Base-by-base conservation (phyloP, 1,140 invertebrate genomes). In the Tribolium castaneum region DNA sequence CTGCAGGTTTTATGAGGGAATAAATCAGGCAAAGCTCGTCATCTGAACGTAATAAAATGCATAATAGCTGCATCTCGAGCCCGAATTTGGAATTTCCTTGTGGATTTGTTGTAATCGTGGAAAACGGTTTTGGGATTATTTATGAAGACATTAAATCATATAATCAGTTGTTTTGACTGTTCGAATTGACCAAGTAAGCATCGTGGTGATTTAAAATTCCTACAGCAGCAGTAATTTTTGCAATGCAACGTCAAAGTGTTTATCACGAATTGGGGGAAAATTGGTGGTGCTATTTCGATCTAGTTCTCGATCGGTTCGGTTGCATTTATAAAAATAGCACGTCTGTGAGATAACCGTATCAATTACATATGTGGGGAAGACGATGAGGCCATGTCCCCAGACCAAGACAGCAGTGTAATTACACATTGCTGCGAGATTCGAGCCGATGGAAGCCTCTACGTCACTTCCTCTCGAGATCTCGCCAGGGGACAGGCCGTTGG, bases 161-260 rank as follows among this genome's bases (percentile, higher is more conserved):
- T 66, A 73, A 73, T 73, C 71, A 73, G 71, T 73, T 73, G 71
- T 73, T 73, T 73, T 73, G 71, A 54, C 71, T 73, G 71, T 73
- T 73, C 71, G 12, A 54, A 72, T 54, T 73, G 50, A 73, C 71
- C 22, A 73, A 72, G 70, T 72, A 73, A 66, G 59, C 59, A 66
- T 66, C 59, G 49, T 73, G 12, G 71, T 54, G 71, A 73, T 73
- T 73, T 73, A 73, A 73, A 73, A 73, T 73, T 52, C 39, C 71
- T 52, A 52, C 52, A 73, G 30, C 71, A 73, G 71, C 71, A 73
- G 30, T 73, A 73, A 66, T 73, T 73, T 73, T 73, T 73, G 71
- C 71, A 73, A 54, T 73, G 71, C 34, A 72, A 72, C 70, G 35
- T 35, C 66, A 72, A 51, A 49, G 45, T 72, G 25, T 16, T 51